Base-by-base conservation (phyloP, 2,888 invertebrate genomes). In the Lomographa bimaculata region DNA sequence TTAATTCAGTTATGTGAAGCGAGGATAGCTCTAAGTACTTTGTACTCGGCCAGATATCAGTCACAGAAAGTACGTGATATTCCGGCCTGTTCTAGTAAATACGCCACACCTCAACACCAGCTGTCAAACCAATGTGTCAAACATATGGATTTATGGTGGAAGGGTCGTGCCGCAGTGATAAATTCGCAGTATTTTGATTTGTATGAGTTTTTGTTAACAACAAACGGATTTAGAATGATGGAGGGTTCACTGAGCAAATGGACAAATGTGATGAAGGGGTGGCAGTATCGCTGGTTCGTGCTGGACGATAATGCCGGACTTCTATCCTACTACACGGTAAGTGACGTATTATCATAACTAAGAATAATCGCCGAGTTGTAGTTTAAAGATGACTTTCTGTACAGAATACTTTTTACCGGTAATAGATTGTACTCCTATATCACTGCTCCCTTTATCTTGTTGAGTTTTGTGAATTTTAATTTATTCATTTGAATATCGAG, bases 261-360 rank as follows among this genome's bases (percentile, higher is more conserved):
- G 97, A 98, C 98, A 57, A 98, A 98, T 91, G 96, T 98, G 71
- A 96, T 98, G 93, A 97, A 96, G 81, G 99, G 99, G 57, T 99
- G 99, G 98, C 99, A 99, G 85, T 98, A 98, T 90, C 93, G 99
- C 59, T 99, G 98, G 97, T 99, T 99, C 90, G 98, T 99, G 64
- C 89, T 99, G 64, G 98, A 99, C 89, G 98, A 98, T 83, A 97
- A 96, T 85, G 96, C 97, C 60, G 98, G 98, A 33, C 91, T 98
- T 47, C 91, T 99, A 43, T 97, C 98, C 3, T 99, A 99, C 86
- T 99, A 98, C 78, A 99, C 99, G 81, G 98, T 98, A 90, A 92
- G 96, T 92, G 86, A 83, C 86, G 76, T 84, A 73, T 66, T 44
- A 47, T 41, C 41, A 46, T 29, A 24, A 35, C 32, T 29, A 27